A percentile compares a stretch with the other conserved stretches of the same genome.
phyloP scores from a whole-genome alignment of 2,888 invertebrate species.

The Synergus japonicus region DNA sequence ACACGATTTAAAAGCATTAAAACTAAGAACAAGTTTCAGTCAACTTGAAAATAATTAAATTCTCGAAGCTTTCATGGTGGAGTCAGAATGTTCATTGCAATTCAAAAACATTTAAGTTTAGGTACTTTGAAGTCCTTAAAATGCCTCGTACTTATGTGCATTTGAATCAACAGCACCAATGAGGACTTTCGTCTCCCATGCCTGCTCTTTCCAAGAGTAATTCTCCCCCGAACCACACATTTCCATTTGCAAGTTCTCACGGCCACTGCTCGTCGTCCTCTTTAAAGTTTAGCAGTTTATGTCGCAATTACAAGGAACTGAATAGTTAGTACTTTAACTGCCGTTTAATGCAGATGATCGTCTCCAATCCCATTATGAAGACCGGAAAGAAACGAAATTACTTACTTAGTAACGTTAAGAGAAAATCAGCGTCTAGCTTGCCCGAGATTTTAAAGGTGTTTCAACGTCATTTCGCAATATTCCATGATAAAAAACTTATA shows the following conservation, averaged over 20 bases:
- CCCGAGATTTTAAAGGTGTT: background rate
- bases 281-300: conserved; percentile 41
- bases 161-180: conserved; percentile 34
- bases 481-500: background rate
- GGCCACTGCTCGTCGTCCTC: conserved; percentile 26
- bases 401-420: conserved; percentile 29
- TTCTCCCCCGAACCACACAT: conserved; percentile 33
- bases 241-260: conserved; percentile 41
- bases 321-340: conserved; percentile 40
- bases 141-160: conserved; percentile 22
- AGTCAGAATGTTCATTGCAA: conserved; percentile 16
- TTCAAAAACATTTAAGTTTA: conserved; percentile 28
- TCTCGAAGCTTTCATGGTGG: background rate
- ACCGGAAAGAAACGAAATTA: conserved; percentile 38
- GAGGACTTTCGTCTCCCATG: conserved; percentile 1
- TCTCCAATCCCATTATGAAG: conserved; percentile 34
- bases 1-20: too few relatives aligned
- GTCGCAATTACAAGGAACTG: conserved; percentile 41
- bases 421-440: background rate
- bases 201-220: background rate
- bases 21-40: background rate
- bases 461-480: background rate
- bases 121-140: conserved; percentile 6
- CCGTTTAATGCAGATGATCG: conserved; percentile 39
- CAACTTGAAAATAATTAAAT: background rate